Evolutionary conservation across 2,797 vertebrate genomes (phyloP), one percentile per base, ranked within the genome.

Genomic region (Chloroceryle inda): DNA sequence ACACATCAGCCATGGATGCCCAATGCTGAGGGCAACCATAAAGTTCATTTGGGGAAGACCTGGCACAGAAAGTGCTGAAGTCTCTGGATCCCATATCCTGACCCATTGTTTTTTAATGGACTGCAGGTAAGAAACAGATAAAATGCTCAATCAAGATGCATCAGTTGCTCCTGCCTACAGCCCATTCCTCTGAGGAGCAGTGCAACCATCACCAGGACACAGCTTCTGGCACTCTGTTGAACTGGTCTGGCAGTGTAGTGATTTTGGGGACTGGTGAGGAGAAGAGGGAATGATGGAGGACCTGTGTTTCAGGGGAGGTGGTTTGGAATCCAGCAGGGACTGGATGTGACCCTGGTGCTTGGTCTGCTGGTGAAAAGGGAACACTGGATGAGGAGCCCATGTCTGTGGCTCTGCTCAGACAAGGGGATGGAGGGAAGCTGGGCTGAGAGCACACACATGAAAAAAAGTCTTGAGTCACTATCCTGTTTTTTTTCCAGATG

Each of bases 381-480:
- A 24, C 7, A 2, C 5, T 24, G 55, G 38, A 6, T 49, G n/a
- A 67, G 29, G 29, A 20, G 4, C 18, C 17, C 1, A 1, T 52
- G 55, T 17, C 33, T 2, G 5, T 37, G 35, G 19, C 37, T 69
- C 47, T 49, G 37, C 24, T 9, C 13, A 40, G 12, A 29, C 13
- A 6, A 52, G 19, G n/a, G 37, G 22, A 26, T 17, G 31, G 19
- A 72, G 37, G 35, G 20, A n/a, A 75, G 23, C 16, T n/a, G 53
- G 6, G 3, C 8, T 1, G 10, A 52, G 38, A 66, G 33, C 33
- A 35, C 9, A 14, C 0, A 0, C 1, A 20, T 4, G 2, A 9
- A 33, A 24, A 40, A 49, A 52, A 7, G 1, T 26, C 5, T 38
- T 33, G 35, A 66, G 31, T 23, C 40, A 4, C n/a, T 9, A 14